phyloP scores from a whole-genome alignment of 2,888 invertebrate species.

The Perdita meconis region DNA sequence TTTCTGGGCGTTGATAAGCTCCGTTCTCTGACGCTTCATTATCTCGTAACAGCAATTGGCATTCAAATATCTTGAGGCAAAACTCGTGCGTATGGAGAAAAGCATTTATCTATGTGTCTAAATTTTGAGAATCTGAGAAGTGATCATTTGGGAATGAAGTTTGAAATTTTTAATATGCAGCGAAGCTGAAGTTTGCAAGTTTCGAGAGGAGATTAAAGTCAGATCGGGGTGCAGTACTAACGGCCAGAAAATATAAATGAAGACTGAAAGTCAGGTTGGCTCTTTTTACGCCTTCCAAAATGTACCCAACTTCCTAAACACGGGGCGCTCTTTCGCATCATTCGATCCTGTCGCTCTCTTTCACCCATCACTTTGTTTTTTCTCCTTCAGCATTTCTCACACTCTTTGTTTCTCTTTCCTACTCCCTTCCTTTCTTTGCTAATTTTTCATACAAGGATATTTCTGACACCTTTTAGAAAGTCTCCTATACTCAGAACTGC shows the following conservation, averaged over 20 bases:
- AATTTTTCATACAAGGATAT: too few relatives aligned
- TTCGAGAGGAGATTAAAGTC: constrained; percentile 2
- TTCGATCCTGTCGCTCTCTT: constrained; percentile 53
- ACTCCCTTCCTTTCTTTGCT: not conserved
- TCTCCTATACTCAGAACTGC: too few relatives aligned
- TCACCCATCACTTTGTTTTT: constrained; percentile 22
- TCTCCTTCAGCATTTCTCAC: constrained; percentile 22
- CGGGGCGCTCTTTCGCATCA: constrained; percentile 66
- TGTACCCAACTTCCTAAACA: constrained; percentile 59
- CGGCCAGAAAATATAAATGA: constrained; percentile 62
- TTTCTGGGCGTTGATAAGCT: constrained; percentile 64
- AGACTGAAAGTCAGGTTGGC: constrained; percentile 61
- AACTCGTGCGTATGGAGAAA: too few relatives aligned
- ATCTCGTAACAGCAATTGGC: too few relatives aligned
- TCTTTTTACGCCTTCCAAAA: constrained; percentile 63
- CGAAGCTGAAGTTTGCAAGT: too few relatives aligned
- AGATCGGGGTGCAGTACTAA: constrained; percentile 47
- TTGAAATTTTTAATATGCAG: not conserved
- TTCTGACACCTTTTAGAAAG: too few relatives aligned
- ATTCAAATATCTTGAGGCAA: too few relatives aligned
- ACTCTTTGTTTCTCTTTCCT: constrained; percentile 29
- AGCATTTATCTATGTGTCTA: too few relatives aligned
- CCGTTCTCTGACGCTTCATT: constrained; percentile 28
- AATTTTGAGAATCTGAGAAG: too few relatives aligned
- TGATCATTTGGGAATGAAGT: not conserved